A percentile compares a stretch with the other conserved stretches of the same genome.
phyloP scores from a whole-genome alignment of 1,140 invertebrate genomes.

The Tetraneura akinire region DNA sequence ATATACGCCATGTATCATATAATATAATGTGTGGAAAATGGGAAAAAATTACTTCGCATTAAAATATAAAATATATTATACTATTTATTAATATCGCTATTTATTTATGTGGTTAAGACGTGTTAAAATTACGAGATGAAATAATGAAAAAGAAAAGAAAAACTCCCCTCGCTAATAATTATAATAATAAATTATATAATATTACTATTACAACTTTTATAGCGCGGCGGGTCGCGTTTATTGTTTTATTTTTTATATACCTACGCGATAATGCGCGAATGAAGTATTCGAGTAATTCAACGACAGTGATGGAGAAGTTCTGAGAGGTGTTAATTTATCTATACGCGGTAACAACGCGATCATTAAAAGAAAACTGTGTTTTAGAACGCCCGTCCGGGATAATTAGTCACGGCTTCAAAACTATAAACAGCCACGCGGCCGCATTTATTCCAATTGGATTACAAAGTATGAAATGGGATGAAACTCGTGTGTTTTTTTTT shows the following conservation, averaged over 20 bases:
- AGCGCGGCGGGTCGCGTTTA: not conserved
- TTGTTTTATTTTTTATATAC: not conserved
- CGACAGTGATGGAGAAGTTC: not conserved
- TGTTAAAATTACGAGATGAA: too few species aligned
- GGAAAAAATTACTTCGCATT: too few species aligned
- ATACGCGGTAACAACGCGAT: not conserved
- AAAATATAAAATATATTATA: too few species aligned
- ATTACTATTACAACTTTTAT: too few species aligned
- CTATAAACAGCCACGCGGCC: not conserved
- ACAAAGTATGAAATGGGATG: not conserved
- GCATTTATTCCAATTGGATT: conserved; percentile 1
- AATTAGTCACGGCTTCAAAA: conserved; percentile 38
- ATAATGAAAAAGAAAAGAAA: too few species aligned
- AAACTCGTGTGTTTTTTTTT: not conserved
- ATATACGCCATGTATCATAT: too few species aligned
- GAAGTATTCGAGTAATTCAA: not conserved
- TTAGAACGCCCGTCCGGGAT: conserved; percentile 65
- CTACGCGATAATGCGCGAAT: not conserved
- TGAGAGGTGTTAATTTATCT: conserved; percentile 2
- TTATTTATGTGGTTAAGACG: too few species aligned
- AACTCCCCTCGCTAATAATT: not conserved
- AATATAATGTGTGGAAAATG: too few species aligned
- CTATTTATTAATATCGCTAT: too few species aligned
- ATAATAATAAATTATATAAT: too few species aligned
- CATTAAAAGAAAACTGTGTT: conserved; percentile 38